These are phyloP conservation scores for Hippocampus kuda DNA, from an alignment of 2,797 vertebrate species.

Conservation along the genomic window DNA sequence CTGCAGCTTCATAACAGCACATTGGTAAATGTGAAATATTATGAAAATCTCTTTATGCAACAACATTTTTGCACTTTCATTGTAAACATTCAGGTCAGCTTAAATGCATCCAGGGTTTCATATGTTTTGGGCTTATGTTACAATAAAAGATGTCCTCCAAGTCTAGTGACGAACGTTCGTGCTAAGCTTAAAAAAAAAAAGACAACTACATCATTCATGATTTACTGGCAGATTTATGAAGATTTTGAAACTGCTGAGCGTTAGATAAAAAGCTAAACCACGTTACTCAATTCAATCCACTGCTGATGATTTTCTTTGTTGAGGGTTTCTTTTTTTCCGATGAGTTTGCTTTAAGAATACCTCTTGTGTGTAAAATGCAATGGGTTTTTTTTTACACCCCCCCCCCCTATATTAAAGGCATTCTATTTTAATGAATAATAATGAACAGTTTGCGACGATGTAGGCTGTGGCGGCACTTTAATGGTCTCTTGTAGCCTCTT, in stretches of 20 bases:
- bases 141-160: background rate
- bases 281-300: background rate
- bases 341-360: background rate
- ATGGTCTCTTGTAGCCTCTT: constrained; percentile 75
- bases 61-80: background rate
- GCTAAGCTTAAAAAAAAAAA: background rate
- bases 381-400: constrained; percentile 7
- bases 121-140: background rate
- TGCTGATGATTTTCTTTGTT: background rate
- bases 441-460: constrained; percentile 61
- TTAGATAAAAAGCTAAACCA: background rate
- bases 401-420: constrained; percentile 50
- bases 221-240: background rate
- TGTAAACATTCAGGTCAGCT: background rate
- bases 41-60: too few relatives aligned
- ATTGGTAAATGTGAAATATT: too few relatives aligned
- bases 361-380: background rate
- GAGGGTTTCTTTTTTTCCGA: background rate
- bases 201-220: background rate
- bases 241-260: background rate
- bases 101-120: background rate
- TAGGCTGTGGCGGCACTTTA: constrained; percentile 65
- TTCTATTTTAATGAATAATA: constrained; percentile 71
- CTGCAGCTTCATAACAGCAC: too few relatives aligned
- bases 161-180: background rate